phyloP scores from a whole-genome alignment of 2,888 invertebrate species.

The Polylopha cassiicola region DNA sequence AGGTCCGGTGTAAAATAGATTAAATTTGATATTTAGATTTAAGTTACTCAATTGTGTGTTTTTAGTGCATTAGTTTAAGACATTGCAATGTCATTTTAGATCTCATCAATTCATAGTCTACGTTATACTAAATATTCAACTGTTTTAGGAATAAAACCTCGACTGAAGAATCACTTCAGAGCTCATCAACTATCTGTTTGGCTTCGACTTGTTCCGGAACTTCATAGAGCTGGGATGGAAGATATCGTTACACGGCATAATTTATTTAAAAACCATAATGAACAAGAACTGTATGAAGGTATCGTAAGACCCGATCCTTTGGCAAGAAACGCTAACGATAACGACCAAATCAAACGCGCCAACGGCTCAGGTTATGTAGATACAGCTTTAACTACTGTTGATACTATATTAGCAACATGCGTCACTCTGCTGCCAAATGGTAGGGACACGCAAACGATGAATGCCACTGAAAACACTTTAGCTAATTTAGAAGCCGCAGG shows the following conservation, averaged over 20 bases:
- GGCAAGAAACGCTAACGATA: constrained; percentile 78
- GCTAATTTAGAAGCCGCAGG: constrained; percentile 89
- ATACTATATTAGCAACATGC: constrained; percentile 84
- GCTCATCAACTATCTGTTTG: constrained; percentile 97
- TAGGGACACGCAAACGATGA: constrained; percentile 68
- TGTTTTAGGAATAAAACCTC: constrained; percentile 92
- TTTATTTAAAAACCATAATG: constrained; percentile 92
- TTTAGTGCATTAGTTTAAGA: no score
- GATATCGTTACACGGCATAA: constrained; percentile 92
- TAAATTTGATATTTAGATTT: no score
- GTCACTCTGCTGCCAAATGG: constrained; percentile 79
- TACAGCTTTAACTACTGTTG: constrained; percentile 82
- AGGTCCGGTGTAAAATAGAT: no score
- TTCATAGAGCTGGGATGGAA: constrained; percentile 92
- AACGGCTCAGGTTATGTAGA: constrained; percentile 73
- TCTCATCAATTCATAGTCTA: no score
- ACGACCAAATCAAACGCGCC: constrained; percentile 77
- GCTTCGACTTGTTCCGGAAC: constrained; percentile 94
- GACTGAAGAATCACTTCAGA: constrained; percentile 94
- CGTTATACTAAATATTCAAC: no score
- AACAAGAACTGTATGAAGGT: constrained; percentile 92
- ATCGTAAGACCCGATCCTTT: constrained; percentile 91
- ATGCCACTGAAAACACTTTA: constrained; percentile 82
- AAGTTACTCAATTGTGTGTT: no score
- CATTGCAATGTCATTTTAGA: no score